phyloP scores from a whole-genome alignment of 2,797 vertebrate genomes.

The Enteromius anoplus region DNA sequence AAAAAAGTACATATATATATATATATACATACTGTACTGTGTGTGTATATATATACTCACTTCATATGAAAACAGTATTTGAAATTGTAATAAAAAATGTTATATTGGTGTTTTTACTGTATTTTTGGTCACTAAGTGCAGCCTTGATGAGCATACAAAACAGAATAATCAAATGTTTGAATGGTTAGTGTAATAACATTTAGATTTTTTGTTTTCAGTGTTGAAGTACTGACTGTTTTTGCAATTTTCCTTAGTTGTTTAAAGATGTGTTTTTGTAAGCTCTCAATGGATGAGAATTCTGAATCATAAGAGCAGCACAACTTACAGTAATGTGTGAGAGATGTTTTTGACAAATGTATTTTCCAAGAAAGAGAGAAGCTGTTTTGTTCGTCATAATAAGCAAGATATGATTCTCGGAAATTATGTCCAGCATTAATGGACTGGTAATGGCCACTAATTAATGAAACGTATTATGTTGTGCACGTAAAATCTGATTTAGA shows the following conservation, averaged over 20 bases:
- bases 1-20: too few relatives aligned
- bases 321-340: background rate
- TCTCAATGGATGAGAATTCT: conserved; percentile 2
- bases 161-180: background rate
- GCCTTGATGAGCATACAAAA: background rate
- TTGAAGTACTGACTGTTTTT: background rate
- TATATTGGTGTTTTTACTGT: background rate
- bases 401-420: conserved; percentile 4
- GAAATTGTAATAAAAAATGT: background rate
- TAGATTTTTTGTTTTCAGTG: background rate
- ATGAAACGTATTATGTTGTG: background rate
- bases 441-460: conserved; percentile 18
- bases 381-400: background rate
- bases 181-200: background rate
- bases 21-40: too few relatives aligned
- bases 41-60: too few relatives aligned
- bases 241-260: background rate
- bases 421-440: background rate
- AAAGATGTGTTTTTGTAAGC: background rate
- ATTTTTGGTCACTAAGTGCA: background rate
- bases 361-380: conserved; percentile 17
- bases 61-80: background rate
- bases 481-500: conserved; percentile 31
- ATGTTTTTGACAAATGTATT: background rate
- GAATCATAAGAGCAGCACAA: background rate